Percentiles rank a stretch among this genome's conserved stretches.
These are phyloP conservation scores for Tetragnatha montana DNA, from an alignment of 2,888 invertebrate species.

Conservation along the genomic window DNA sequence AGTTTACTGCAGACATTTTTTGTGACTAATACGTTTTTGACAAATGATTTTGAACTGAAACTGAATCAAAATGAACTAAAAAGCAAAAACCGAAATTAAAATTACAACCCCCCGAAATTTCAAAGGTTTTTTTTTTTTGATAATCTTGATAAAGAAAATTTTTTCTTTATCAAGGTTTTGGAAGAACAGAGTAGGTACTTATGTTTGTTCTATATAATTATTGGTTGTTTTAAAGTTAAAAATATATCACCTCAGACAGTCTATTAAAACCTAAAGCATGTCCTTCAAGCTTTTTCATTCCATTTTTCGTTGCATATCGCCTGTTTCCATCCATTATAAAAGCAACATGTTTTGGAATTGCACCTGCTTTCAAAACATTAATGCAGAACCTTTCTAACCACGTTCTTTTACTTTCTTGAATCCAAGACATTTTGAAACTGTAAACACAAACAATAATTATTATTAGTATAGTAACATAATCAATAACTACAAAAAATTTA, in stretches of 20 bases:
- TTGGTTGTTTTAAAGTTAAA: not conserved
- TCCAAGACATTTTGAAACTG: slow-evolving; percentile 64
- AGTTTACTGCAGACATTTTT: too few relatives aligned
- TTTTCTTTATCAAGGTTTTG: not conserved
- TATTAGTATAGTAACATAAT: not conserved
- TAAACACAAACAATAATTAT: not conserved
- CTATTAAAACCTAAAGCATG: slow-evolving; percentile 90
- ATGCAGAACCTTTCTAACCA: slow-evolving; percentile 86
- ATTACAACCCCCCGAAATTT: too few relatives aligned
- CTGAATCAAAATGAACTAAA: too few relatives aligned
- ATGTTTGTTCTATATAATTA: not conserved
- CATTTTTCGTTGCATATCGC: slow-evolving; percentile 89
- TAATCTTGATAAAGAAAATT: too few relatives aligned
- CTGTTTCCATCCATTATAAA: slow-evolving; percentile 99
- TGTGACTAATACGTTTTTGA: too few relatives aligned
- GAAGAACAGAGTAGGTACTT: not conserved
- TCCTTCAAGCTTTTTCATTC: slow-evolving; percentile 85
- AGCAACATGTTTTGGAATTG: slow-evolving; percentile 92
- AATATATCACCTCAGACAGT: slow-evolving; percentile 80
- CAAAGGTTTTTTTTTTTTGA: too few relatives aligned
- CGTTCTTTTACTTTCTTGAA: slow-evolving; percentile 74
- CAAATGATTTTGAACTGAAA: too few relatives aligned
- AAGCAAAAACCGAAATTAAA: too few relatives aligned
- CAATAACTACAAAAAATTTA: not conserved
- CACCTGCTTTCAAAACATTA: slow-evolving; percentile 86